Percentiles rank a stretch among this genome's conserved stretches.
phyloP scores from a whole-genome alignment of 1,140 invertebrate genomes.

The Penaeus japonicus region DNA sequence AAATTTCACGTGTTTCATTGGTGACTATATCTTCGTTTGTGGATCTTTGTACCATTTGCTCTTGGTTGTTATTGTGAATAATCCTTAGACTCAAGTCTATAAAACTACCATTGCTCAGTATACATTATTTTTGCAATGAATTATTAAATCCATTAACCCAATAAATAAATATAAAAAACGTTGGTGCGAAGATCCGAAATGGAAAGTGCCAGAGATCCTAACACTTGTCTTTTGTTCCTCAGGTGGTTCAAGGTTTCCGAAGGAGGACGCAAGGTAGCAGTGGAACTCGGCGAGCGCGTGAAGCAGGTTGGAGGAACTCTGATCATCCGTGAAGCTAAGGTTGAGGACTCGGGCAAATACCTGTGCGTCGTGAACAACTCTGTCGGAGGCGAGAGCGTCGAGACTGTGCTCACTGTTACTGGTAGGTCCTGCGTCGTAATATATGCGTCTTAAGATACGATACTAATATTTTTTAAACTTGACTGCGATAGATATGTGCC shows the following conservation, averaged over 20 bases:
- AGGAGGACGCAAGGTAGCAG: slow-evolving; percentile 80
- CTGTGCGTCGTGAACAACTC: slow-evolving; percentile 93
- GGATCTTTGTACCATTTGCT: too few species aligned
- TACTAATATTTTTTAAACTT: neutral
- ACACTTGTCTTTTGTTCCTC: slow-evolving; percentile 57
- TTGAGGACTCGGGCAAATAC: slow-evolving; percentile 92
- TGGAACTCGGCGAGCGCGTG: slow-evolving; percentile 83
- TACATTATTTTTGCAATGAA: too few species aligned
- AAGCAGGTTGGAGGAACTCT: slow-evolving; percentile 94
- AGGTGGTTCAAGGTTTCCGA: slow-evolving; percentile 95
- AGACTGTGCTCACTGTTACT: slow-evolving; percentile 90
- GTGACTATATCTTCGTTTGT: too few species aligned
- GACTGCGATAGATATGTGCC: neutral
- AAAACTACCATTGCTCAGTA: too few species aligned
- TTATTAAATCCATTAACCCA: too few species aligned
- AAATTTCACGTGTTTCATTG: too few species aligned
- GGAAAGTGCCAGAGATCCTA: neutral
- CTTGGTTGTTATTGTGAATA: too few species aligned
- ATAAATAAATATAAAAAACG: too few species aligned
- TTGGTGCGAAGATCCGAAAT: too few species aligned
- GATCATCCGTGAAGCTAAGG: slow-evolving; percentile 87
- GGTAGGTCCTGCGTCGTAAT: slow-evolving; percentile 64
- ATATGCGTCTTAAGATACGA: neutral
- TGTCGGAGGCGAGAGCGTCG: slow-evolving; percentile 89
- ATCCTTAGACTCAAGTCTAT: too few species aligned